Evolutionary conservation across 2,113 vertebrate species (phyloP).

Genomic region (Apaloderma vittatum): DNA sequence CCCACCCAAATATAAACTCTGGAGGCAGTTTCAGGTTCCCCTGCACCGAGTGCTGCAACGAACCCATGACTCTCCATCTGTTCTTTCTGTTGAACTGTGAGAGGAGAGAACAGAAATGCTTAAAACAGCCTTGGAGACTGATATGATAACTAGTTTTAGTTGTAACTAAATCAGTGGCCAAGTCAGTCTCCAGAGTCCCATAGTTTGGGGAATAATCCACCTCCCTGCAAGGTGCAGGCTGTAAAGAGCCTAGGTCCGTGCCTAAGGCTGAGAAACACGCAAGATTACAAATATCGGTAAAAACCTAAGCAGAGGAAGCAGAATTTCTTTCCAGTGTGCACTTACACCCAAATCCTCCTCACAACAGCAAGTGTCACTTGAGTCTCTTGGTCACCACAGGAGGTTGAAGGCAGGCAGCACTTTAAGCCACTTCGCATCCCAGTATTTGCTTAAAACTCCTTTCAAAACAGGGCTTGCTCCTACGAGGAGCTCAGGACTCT

Average conservation of each 20-base stretch:
- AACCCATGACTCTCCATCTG: background rate
- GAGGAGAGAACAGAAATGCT: background rate
- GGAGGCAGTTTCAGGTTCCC: background rate
- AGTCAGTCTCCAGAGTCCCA: background rate
- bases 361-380: background rate
- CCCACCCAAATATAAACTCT: slow-evolving; percentile 8
- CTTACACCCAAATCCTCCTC: accelerated
- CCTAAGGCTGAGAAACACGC: background rate
- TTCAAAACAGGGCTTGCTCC: background rate
- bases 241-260: background rate
- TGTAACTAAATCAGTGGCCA: background rate
- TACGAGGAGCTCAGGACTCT: background rate
- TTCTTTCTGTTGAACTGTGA: background rate
- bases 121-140: background rate
- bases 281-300: background rate
- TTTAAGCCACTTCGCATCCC: background rate
- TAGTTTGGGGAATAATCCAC: background rate
- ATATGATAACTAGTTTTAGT: background rate
- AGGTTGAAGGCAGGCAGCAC: background rate
- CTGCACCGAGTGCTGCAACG: background rate
- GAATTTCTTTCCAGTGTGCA: background rate
- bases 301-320: background rate
- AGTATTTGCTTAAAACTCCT: background rate
- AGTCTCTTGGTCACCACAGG: background rate
- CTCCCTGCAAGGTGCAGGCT: background rate